Evolutionary conservation across 2,888 invertebrate genomes (phyloP).

Genomic region (Hirtodrosophila histrioides): DNA sequence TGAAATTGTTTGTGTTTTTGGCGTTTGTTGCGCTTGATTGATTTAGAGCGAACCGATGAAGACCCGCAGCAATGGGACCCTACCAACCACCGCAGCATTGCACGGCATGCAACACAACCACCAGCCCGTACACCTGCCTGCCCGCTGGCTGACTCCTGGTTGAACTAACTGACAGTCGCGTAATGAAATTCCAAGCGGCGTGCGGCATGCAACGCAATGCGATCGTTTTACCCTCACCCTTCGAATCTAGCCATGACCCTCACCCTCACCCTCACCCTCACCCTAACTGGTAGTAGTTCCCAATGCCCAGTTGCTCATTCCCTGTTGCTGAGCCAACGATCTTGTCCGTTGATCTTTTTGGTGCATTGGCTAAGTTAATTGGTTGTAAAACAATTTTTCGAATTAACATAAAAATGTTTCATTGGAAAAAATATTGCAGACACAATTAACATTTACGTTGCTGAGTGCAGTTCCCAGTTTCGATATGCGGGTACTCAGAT

Average conservation of each 20-base stretch:
- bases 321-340: conserved; percentile 49
- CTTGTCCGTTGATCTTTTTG: conserved; percentile 82
- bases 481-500: conserved; percentile 41
- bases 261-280: conserved; percentile 35
- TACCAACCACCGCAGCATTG: conserved; percentile 29
- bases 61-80: conserved; percentile 60
- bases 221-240: conserved; percentile 46
- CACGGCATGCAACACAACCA: not conserved
- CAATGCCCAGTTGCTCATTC: conserved; percentile 19
- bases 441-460: conserved; percentile 59
- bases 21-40: conserved; percentile 79
- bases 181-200: conserved; percentile 70
- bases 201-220: conserved; percentile 63
- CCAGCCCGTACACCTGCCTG: conserved; percentile 62
- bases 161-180: conserved; percentile 36
- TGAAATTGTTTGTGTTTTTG: conserved; percentile 74
- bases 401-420: conserved; percentile 80
- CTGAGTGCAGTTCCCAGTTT: conserved; percentile 12
- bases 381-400: conserved; percentile 80
- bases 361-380: conserved; percentile 82
- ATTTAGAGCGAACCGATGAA: conserved; percentile 71
- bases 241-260: conserved; percentile 17
- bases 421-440: conserved; percentile 74
- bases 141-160: conserved; percentile 62
- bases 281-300: conserved; percentile 25